Evolutionary conservation across 2,113 vertebrate genomes (phyloP), one percentile per base, ranked within the genome.

Genomic region (Sciurus niger): DNA sequence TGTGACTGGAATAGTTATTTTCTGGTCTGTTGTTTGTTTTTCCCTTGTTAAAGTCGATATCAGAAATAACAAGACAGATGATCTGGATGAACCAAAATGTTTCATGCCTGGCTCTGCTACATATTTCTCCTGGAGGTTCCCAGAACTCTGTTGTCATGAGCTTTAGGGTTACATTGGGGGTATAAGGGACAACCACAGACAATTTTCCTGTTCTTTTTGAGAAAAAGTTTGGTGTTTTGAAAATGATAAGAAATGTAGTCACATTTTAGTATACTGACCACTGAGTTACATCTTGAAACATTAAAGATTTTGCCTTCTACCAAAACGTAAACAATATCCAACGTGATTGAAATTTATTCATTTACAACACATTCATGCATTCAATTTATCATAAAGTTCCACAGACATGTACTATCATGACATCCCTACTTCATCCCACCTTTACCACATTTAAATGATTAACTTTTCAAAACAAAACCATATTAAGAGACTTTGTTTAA

Each of bases 1-100:
- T 80, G n/a, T 25, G 37, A 83, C n/a, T 84, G 37, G 90, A 95
- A 95, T 40, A 34, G 86, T 28, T 65, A 6, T 51, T 79, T 87
- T 74, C 78, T 78, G 37, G 25, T 53, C 43, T 43, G 6, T 25
- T 60, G 10, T 37, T 77, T 68, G 6, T 13, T 46, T 22, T 90
- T n/a, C 17, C 25, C 2, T 34, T 63, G 37, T 80, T 77, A 18
- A 93, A 88, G 30, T 82, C 80, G 24, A 34, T 58, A 34, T 63
- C 67, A n/a, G 34, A 90, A 94, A 94, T 22, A 90, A 73, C 55
- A 84, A 83, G 18, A 76, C 1, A 28, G 32, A 74, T 86, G 53
- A 77, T 43, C 5, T 40, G 78, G 10, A 2, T 17, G 8, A 25
- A 78, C 74, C 10, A n/a, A 94, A 90, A 28, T 18, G 1, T 34